These are phyloP conservation scores for Gadopsis bispinosus DNA, from an alignment of 2,797 vertebrate species.

Conservation along the genomic window DNA sequence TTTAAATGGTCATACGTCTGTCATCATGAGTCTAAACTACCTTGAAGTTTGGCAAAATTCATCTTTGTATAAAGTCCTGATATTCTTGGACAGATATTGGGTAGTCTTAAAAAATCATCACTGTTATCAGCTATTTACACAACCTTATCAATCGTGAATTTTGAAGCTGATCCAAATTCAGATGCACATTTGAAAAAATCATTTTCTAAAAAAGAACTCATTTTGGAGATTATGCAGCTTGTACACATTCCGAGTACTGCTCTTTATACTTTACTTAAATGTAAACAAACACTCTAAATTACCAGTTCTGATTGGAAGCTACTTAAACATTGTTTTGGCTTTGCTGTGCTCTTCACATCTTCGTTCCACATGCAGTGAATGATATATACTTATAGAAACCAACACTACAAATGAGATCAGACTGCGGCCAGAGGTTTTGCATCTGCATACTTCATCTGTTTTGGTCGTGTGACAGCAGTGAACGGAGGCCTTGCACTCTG, in stretches of 20 bases:
- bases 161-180: neutral
- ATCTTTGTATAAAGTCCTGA: neutral
- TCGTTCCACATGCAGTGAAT: neutral
- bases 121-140: neutral
- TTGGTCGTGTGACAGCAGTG: conserved; percentile 29
- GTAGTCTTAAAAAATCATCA: neutral
- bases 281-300: neutral
- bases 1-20: neutral
- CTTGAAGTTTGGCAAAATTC: neutral
- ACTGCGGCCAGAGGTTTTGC: conserved; percentile 1
- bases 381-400: neutral
- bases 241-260: neutral
- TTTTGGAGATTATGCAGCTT: neutral
- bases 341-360: neutral
- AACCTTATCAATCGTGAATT: neutral
- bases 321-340: neutral
- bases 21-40: neutral
- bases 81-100: neutral
- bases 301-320: neutral
- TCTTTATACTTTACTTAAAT: neutral
- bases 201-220: neutral
- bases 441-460: conserved; percentile 25
- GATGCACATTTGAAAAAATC: neutral
- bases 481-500: conserved; percentile 35
- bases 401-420: conserved; percentile 6